A percentile compares a stretch with the other conserved stretches of the same genome.
phyloP scores from a whole-genome alignment of 2,888 invertebrate genomes.

The Volucella inflata region DNA sequence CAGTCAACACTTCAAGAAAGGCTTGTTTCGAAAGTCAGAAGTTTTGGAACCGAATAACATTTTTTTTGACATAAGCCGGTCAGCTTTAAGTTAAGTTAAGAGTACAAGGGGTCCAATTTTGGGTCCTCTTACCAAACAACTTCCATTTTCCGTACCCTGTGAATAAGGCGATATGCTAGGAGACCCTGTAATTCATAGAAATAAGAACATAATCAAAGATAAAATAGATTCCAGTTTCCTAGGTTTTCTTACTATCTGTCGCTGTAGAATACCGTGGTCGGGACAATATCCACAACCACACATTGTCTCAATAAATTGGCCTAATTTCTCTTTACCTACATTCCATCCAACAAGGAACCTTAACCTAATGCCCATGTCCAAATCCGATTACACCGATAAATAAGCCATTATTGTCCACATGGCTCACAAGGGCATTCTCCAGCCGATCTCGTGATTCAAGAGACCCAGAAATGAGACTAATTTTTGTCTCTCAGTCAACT shows the following conservation, averaged over 20 bases:
- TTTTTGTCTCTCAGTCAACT: constrained; percentile 32
- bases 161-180: no score
- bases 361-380: constrained; percentile 22
- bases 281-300: constrained; percentile 7
- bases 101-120: no score
- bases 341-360: constrained; percentile 32
- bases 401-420: constrained; percentile 45
- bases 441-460: constrained; percentile 40
- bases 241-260: no score
- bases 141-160: no score
- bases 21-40: background rate
- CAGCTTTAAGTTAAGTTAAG: no score
- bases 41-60: constrained; percentile 3
- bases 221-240: no score
- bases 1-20: background rate
- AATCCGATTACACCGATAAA: constrained; percentile 51
- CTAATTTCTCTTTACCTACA: constrained; percentile 34
- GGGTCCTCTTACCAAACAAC: no score
- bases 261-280: no score
- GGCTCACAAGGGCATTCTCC: constrained; percentile 48
- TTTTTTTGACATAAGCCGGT: no score
- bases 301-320: constrained; percentile 8
- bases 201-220: no score
- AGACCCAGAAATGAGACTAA: constrained; percentile 28
- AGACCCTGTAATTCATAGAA: no score